These are phyloP conservation scores for Lordiphosa fenestrarum DNA, from an alignment of 2,888 invertebrate species.

Conservation along the genomic window DNA sequence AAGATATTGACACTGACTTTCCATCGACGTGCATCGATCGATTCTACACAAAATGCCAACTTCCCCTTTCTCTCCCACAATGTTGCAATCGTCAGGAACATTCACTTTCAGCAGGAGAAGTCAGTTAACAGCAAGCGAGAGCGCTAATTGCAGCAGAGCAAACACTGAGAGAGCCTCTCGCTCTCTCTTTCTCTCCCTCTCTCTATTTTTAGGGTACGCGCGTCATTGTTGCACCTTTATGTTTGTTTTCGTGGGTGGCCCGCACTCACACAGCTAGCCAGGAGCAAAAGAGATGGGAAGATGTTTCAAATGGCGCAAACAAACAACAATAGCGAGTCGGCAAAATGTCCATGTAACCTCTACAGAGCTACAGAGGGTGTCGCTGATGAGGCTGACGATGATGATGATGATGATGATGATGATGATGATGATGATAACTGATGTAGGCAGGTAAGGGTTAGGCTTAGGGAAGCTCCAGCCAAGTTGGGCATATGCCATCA, in stretches of 20 bases:
- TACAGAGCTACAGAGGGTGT: conserved; percentile 55
- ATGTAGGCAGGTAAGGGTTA: conserved; percentile 13
- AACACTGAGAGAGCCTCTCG: conserved; percentile 10
- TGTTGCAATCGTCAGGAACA: conserved; percentile 66
- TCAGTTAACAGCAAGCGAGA: conserved; percentile 24
- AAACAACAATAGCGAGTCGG: conserved; percentile 63
- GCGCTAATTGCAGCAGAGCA: conserved; percentile 14
- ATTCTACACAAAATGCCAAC: not conserved
- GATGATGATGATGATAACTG: too few relatives aligned
- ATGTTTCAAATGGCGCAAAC: conserved; percentile 58
- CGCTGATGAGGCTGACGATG: conserved; percentile 13
- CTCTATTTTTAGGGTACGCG: conserved; percentile 41
- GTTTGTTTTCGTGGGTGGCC: conserved; percentile 75
- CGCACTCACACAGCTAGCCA: conserved; percentile 12
- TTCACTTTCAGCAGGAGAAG: conserved; percentile 63
- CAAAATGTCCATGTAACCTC: conserved; percentile 58
- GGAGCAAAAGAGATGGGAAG: conserved; percentile 23
- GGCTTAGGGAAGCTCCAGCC: not conserved
- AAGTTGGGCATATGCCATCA: conserved; percentile 1
- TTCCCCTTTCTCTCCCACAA: conserved; percentile 33
- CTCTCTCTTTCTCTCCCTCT: not conserved
- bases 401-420: too few relatives aligned
- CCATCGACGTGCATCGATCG: too few relatives aligned
- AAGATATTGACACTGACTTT: too few relatives aligned
- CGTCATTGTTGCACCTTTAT: conserved; percentile 76